Conservation (phyloP, 2,113 vertebrate species). For the Aegotheles bennettii region DNA sequence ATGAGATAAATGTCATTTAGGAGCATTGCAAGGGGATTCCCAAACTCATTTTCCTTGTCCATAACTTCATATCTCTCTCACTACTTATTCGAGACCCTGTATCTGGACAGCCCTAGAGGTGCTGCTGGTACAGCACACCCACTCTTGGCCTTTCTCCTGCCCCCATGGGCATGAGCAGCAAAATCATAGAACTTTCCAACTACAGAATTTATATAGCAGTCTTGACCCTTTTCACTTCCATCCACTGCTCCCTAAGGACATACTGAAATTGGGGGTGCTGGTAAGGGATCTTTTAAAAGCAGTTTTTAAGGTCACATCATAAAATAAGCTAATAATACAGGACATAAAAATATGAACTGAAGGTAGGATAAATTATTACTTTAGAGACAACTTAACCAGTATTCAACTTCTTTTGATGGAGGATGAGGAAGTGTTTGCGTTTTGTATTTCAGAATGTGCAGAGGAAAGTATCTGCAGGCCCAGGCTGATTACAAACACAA, state of each 20-base stretch:
- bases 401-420: neutral
- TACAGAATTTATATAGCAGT: neutral
- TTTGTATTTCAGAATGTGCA: neutral
- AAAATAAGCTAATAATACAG: neutral
- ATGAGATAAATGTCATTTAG: neutral
- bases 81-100: neutral
- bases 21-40: neutral
- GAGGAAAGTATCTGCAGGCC: neutral
- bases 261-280: neutral
- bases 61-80: neutral
- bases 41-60: neutral
- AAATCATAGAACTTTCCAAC: neutral
- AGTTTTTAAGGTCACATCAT: neutral
- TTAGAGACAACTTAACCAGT: neutral
- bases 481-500: neutral
- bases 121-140: rapidly evolving
- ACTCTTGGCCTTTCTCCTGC: neutral
- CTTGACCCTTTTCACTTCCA: neutral
- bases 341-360: neutral
- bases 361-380: neutral
- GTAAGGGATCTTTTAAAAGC: neutral
- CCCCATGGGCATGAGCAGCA: neutral
- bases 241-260: neutral
- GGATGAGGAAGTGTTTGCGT: neutral
- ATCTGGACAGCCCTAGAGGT: neutral